A percentile compares a stretch with the other conserved stretches of the same genome.
These are phyloP conservation scores for Nothocercus julius DNA, from an alignment of 2,113 vertebrate genomes.

Conservation along the genomic window DNA sequence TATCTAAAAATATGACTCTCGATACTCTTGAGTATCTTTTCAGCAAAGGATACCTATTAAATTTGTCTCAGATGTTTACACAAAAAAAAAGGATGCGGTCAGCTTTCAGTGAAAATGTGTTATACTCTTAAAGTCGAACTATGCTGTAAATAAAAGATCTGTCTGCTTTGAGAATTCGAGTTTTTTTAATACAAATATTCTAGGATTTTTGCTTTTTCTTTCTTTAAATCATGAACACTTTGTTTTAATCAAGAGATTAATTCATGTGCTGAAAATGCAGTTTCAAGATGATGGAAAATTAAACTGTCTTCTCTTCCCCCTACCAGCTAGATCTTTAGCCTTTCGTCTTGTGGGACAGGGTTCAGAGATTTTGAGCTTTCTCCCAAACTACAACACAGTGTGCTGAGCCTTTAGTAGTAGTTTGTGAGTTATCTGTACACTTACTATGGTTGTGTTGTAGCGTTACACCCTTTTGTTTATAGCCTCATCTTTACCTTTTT, in stretches of 20 bases:
- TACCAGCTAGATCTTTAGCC: slow-evolving; percentile 42
- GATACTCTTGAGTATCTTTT: not conserved
- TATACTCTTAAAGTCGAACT: not conserved
- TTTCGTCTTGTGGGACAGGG: slow-evolving; percentile 18
- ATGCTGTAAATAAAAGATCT: not conserved
- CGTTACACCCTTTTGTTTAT: not conserved
- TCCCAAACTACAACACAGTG: not conserved
- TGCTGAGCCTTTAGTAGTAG: not conserved
- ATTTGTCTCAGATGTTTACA: not conserved
- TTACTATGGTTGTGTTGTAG: not conserved
- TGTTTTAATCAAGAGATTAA: slow-evolving; percentile 48
- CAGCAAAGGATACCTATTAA: not conserved
- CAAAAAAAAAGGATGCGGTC: not conserved
- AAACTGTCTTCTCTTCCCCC: slow-evolving; percentile 31
- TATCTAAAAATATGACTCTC: not conserved
- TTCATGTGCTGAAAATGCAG: slow-evolving; percentile 27
- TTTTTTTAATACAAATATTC: not conserved
- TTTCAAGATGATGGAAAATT: slow-evolving; percentile 43
- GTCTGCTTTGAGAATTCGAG: not conserved
- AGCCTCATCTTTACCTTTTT: not conserved
- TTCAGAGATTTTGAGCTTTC: slow-evolving; percentile 30
- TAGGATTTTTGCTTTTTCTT: not conserved
- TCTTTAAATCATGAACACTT: slow-evolving; percentile 14
- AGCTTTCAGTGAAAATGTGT: not conserved
- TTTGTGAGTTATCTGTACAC: not conserved